Conservation (phyloP, 2,888 invertebrate species). For the Euzophera pinguis region DNA sequence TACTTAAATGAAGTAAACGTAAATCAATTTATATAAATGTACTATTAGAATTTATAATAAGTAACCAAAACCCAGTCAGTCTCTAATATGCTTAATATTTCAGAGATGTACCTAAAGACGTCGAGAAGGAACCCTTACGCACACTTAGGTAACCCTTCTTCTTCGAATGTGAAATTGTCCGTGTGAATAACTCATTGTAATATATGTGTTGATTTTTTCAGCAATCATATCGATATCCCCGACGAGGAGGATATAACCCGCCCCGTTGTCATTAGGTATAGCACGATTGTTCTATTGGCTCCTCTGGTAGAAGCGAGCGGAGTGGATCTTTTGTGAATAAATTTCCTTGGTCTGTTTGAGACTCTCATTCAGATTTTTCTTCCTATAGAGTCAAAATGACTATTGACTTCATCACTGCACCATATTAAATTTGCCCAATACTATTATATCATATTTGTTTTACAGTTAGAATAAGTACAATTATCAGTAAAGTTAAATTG, state of each 20-base stretch:
- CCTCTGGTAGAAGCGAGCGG: slow-evolving; percentile 19
- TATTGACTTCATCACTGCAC: too few species aligned
- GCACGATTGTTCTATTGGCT: slow-evolving; percentile 36
- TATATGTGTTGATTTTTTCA: slow-evolving; percentile 57
- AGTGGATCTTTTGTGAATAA: slow-evolving; percentile 47
- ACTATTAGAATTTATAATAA: too few species aligned
- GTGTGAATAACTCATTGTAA: slow-evolving; percentile 34
- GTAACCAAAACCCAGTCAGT: slow-evolving; percentile 5
- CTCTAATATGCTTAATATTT: slow-evolving; percentile 45
- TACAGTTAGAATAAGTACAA: too few species aligned
- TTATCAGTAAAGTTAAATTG: too few species aligned
- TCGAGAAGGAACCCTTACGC: slow-evolving; percentile 46
- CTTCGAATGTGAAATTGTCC: slow-evolving; percentile 16
- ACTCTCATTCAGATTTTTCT: not conserved
- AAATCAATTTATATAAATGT: not conserved
- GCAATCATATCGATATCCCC: slow-evolving; percentile 66
- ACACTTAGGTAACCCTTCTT: slow-evolving; percentile 56
- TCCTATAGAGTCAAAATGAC: too few species aligned
- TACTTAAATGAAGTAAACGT: too few species aligned
- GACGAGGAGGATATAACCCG: slow-evolving; percentile 55
- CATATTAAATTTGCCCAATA: too few species aligned
- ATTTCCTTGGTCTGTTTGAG: slow-evolving; percentile 25
- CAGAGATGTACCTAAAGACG: slow-evolving; percentile 49
- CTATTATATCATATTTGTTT: too few species aligned
- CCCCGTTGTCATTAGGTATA: slow-evolving; percentile 64